Base-by-base conservation (phyloP, 2,888 invertebrate species). In the Salticus scenicus region DNA sequence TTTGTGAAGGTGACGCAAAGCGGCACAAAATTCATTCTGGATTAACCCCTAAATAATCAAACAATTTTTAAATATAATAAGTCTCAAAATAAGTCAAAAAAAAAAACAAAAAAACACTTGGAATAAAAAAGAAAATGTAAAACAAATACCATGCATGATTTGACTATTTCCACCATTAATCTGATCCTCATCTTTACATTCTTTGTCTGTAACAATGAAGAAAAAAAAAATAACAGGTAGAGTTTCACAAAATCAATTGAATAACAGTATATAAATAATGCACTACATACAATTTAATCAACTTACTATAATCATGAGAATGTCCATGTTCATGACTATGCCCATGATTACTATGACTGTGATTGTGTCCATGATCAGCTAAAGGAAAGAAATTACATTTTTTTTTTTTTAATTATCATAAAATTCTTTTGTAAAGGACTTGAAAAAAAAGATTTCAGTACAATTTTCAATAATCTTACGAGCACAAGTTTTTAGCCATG, bases 281-380 rank as follows among this genome's bases (percentile, higher is more conserved):
- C 37, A 37, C 10, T 10, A 37, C 42, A 42, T 33, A 24, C 4
- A n/a, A 57, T 41, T 24, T n/a, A n/a, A n/a, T n/a, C n/a, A 27
- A 81, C 84, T 64, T 84, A 78, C 86, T 37, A 63, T 88, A 84
- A 66, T 75, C 82, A 84, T 86, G 88, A 72, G 85, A 73, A 84
- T 89, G 87, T 51, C 88, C 90, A 87, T 90, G 92, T 47, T 91
- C 90, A 88, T 92, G 92, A 17, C 90, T 90, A 90, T 94, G 93
- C 37, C 91, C 91, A 88, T 92, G 92, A 28, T 30, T 41, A n/a
- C 73, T 72, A 73, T 84, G 83, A 24, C 83, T 78, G 41, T 84
- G 70, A 37, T 91, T 91, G 42, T 92, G 89, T 7, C 87, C 81
- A 77, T 81, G 81, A 47, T 81, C 87, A 47, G 77, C 80, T 87